Evolutionary conservation across 2,797 vertebrate genomes (phyloP).

Genomic region (Remorina albescens): DNA sequence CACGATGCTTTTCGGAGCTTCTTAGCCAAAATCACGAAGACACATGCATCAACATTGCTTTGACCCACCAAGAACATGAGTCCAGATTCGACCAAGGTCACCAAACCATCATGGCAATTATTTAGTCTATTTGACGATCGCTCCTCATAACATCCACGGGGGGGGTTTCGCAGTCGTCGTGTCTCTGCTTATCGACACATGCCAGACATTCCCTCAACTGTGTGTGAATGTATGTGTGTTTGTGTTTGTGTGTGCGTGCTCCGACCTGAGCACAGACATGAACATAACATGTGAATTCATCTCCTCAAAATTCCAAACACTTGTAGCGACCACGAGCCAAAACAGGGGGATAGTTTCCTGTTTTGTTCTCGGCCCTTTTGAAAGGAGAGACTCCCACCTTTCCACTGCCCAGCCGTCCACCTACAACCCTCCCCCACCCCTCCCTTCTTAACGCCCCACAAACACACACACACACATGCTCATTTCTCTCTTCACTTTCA

Average conservation of each 20-base stretch:
- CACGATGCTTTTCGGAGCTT: constrained; percentile 33
- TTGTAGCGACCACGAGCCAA: constrained; percentile 74
- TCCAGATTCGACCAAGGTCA: constrained; percentile 60
- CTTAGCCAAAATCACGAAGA: constrained; percentile 38
- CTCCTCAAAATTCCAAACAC: constrained; percentile 78
- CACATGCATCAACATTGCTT: constrained; percentile 41
- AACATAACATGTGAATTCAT: constrained; percentile 73
- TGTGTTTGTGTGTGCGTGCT: constrained; percentile 68
- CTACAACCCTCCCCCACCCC: neutral
- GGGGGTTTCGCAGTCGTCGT: constrained; percentile 56
- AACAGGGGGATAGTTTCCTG: constrained; percentile 81
- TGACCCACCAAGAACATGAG: constrained; percentile 55
- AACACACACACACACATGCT: constrained; percentile 9
- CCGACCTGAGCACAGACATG: constrained; percentile 72
- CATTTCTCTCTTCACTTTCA: constrained; percentile 9
- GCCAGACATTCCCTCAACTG: constrained; percentile 75
- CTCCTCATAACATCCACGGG: constrained; percentile 75
- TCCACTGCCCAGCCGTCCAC: constrained; percentile 38
- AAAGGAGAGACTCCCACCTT: constrained; percentile 72
- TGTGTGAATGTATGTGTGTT: constrained; percentile 27
- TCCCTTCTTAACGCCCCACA: neutral
- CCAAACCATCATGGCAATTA: constrained; percentile 48
- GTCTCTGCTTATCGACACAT: constrained; percentile 78
- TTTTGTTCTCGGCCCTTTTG: constrained; percentile 76
- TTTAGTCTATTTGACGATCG: constrained; percentile 76